Evolutionary conservation across 2,113 vertebrate genomes (phyloP), one percentile per base, ranked within the genome.

Genomic region (Haemorhous mexicanus): DNA sequence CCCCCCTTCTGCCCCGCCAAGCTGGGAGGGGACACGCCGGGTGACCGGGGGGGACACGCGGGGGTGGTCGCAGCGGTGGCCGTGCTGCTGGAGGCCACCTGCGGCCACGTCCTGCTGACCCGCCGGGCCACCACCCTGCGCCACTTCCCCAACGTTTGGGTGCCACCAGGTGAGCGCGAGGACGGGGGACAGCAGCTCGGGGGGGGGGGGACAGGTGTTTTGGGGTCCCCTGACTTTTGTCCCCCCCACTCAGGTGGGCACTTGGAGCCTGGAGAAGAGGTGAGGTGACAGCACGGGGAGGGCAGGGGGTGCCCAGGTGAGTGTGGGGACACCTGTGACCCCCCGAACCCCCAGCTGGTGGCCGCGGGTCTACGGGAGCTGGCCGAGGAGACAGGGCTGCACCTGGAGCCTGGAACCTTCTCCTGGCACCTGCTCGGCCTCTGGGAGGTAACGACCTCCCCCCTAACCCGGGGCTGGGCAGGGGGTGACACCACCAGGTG

Each of bases 231-330:
- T 53, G 16, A 78, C 9, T 8, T 0, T 30, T 17, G 41, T 47
- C 6, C 63, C 53, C 39, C 46, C 4, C 23, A 1, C 9, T 6
- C 66, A 87, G 85, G 85, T 12, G 85, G 85, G 41, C 56, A 88
- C 32, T 30, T 88, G 85, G 85, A 88, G 49, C 75, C 66, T 1
- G 85, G 75, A 72, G 85, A 88, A 13, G 85, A 88, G 85, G 85
- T 88, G 75, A 88, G 75, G 49, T 44, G 75, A 12, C 56, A 12
- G 33, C 28, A 8, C 5, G 64, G 83, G 52, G 83, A 58, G 32
- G 23, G 64, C 47, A 7, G 74, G 64, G 73, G 41, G 41, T 41
- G 30, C 14, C 17, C 49, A 3, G 49, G 75, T 24, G 58, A 5
- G 56, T 4, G 23, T 1, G 24, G 47, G 64, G n/a, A 7, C 64